phyloP scores from a whole-genome alignment of 2,888 invertebrate genomes.

The Melieria picta region DNA sequence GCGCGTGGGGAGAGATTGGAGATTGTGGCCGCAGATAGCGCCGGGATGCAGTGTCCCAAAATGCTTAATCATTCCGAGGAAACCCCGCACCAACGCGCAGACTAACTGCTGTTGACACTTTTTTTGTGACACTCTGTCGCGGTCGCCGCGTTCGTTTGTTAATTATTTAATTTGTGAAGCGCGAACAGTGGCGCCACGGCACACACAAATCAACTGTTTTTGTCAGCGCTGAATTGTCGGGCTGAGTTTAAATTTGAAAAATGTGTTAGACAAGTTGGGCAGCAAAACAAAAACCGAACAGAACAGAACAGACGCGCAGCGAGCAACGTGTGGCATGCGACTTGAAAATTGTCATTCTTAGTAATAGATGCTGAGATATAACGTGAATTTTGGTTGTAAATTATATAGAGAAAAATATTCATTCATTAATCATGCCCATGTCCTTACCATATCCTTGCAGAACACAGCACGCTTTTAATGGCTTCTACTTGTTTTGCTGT shows the following conservation, averaged over 20 bases:
- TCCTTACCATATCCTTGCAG: constrained; percentile 18
- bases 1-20: not conserved
- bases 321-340: too few species aligned
- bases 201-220: not conserved
- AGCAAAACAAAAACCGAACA: too few species aligned
- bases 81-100: constrained; percentile 14
- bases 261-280: too few species aligned
- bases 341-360: too few species aligned
- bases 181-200: constrained; percentile 24
- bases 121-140: constrained; percentile 17
- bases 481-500: constrained; percentile 30
- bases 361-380: too few species aligned
- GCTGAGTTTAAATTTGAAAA: too few species aligned
- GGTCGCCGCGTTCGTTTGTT: constrained; percentile 24
- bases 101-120: constrained; percentile 40
- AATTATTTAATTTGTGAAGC: constrained; percentile 33
- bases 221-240: too few species aligned
- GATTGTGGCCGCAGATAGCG: not conserved
- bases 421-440: constrained; percentile 25
- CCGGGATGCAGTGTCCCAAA: constrained; percentile 10
- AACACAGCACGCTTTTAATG: constrained; percentile 10
- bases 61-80: constrained; percentile 44
- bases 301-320: too few species aligned
- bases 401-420: not conserved
- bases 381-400: too few species aligned